Conservation (phyloP, 2,113 vertebrate genomes). For the Eurypyga helias region DNA sequence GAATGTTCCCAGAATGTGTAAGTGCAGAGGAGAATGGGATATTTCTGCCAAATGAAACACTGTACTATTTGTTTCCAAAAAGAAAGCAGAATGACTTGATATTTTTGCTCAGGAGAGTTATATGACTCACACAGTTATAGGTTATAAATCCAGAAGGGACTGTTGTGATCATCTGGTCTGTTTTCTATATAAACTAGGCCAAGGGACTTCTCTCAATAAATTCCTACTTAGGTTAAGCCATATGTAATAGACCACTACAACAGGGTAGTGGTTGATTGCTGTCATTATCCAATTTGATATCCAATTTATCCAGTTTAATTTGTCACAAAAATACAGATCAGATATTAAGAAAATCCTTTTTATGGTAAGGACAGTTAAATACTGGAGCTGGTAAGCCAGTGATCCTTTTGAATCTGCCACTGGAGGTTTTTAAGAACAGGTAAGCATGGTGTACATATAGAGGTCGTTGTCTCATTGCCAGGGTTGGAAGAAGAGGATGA, state of each 20-base stretch:
- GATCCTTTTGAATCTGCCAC: slow-evolving; percentile 3
- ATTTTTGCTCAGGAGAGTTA: slow-evolving; percentile 7
- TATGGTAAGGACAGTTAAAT: not conserved
- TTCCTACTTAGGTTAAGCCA: not conserved
- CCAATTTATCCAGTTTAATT: no score
- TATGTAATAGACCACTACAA: not conserved
- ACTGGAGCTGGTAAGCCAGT: not conserved
- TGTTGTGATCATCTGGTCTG: not conserved
- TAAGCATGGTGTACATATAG: not conserved
- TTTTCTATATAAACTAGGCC: not conserved
- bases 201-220: not conserved
- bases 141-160: not conserved
- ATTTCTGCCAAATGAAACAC: slow-evolving; percentile 40
- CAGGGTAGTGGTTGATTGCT: not conserved
- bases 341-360: slow-evolving; percentile 32
- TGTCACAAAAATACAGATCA: slow-evolving; percentile 19
- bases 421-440: not conserved
- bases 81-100: not conserved
- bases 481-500: not conserved
- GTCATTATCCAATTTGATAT: no score
- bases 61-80: not conserved
- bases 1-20: slow-evolving; percentile 42
- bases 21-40: slow-evolving; percentile 17
- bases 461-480: not conserved
- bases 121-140: not conserved